Conservation (phyloP, 37 sponge, comb jelly and placozoan genomes). For the Eunapius fragilis region DNA sequence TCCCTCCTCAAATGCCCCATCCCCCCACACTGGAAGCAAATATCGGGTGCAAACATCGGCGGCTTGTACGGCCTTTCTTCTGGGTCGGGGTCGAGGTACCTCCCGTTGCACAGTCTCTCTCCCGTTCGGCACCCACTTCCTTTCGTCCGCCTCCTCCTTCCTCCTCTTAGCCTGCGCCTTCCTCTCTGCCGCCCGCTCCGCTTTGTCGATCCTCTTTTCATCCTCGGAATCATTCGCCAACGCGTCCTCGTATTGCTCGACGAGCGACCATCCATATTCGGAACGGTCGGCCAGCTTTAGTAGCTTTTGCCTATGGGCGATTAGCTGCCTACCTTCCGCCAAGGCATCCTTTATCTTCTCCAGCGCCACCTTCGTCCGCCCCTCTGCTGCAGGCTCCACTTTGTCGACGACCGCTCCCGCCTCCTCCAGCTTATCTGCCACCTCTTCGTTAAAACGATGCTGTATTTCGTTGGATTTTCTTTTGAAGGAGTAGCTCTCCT, state of each 20-base stretch:
- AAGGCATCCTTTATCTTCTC: background rate
- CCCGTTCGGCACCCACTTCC: background rate
- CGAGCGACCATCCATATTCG: constrained; percentile 12
- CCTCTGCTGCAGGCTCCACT: background rate
- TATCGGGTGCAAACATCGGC: no score
- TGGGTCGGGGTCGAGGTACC: no score
- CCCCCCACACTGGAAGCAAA: no score
- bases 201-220: background rate
- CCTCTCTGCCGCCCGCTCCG: background rate
- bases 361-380: background rate
- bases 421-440: background rate
- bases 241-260: background rate
- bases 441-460: background rate
- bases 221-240: background rate
- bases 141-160: background rate
- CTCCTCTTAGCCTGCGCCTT: background rate
- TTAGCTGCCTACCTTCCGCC: background rate
- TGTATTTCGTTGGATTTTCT: background rate
- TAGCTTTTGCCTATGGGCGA: no score
- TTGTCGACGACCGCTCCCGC: background rate
- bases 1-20: no score
- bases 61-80: no score
- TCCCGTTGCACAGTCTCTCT: background rate
- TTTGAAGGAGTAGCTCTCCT: no score
- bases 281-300: background rate